Evolutionary conservation across 2,113 vertebrate genomes (phyloP), one percentile per base, ranked within the genome.

Genomic region (Mustelus asterias): DNA sequence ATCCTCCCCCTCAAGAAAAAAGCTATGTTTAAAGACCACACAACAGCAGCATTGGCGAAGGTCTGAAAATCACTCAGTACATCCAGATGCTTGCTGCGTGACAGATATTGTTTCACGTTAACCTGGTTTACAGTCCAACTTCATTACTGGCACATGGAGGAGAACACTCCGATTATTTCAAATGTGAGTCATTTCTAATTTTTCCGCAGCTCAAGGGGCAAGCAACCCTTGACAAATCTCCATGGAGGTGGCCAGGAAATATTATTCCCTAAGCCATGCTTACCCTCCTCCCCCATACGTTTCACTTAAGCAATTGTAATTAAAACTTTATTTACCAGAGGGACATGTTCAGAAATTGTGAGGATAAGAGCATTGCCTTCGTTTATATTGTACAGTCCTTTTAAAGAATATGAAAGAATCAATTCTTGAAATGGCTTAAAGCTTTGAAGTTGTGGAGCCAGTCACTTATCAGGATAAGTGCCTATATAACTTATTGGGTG

Each of bases 91-190:
- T 4, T 54, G 48, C 92, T 29, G 41, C 22, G 16, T 70, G 44
- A 48, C 48, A 94, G 67, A 67, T 20, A 70, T 94, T 94, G 89
- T 65, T 94, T 94, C 93, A 70, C 33, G n/a, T 94, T 94, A 44
- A 94, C 67, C 20, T 94, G 67, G 22, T 70, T 44, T 69, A 48
- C 67, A 24, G 67, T 69, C 37, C 93, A 69, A 48, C 37, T 44
- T 94, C 93, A 94, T 44, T 22, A 69, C 33, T 92, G 89, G 33
- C 90, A 37, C 37, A 72, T 69, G 22, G 26, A 22, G 20, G 11
- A 37, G 65, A 94, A 94, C 63, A 94, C 65, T 70, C 63, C 4
- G 92, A 65, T 60, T 33, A 90, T n/a, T 65, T 60, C 11, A 93
- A 44, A 94, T 67, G 33, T 44, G 65, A 70, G 63, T 70, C 22